Evolutionary conservation across 1,140 invertebrate species (phyloP).

Genomic region (Panulirus ornatus): DNA sequence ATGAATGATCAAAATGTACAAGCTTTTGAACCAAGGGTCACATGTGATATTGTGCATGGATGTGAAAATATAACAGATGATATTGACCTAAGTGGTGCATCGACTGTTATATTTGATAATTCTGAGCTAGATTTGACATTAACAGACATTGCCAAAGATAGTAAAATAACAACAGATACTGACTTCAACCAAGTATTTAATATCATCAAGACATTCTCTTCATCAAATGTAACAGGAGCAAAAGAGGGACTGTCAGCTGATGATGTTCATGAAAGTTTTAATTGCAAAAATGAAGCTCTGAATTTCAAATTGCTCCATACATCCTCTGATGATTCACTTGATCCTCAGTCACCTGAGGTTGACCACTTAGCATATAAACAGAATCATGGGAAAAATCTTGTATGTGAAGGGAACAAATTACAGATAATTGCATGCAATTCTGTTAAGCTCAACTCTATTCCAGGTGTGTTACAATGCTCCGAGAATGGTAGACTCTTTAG

Average conservation of each 20-base stretch:
- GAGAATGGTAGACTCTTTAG: neutral
- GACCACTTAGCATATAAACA: neutral
- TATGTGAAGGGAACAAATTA: neutral
- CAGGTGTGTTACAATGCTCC: neutral
- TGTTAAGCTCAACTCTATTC: neutral
- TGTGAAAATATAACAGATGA: neutral
- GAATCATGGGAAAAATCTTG: neutral
- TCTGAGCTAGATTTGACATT: neutral
- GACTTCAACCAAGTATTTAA: neutral
- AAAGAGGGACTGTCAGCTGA: neutral
- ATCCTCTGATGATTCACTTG: neutral
- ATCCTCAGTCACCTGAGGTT: neutral
- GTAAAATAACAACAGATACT: neutral
- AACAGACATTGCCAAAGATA: neutral
- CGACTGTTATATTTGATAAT: slow-evolving; percentile 8
- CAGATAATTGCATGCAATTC: neutral
- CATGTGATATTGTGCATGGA: neutral
- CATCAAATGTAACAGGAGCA: neutral
- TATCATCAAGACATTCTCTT: neutral
- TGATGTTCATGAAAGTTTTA: neutral
- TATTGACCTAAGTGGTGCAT: slow-evolving; percentile 1
- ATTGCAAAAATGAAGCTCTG: neutral
- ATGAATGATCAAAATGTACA: neutral
- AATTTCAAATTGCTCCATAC: slow-evolving; percentile 1
- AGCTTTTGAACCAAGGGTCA: neutral